Percentiles rank a stretch among this genome's conserved stretches.
Conservation (phyloP, 2,888 invertebrate genomes). For the Margaritifera margaritifera region DNA sequence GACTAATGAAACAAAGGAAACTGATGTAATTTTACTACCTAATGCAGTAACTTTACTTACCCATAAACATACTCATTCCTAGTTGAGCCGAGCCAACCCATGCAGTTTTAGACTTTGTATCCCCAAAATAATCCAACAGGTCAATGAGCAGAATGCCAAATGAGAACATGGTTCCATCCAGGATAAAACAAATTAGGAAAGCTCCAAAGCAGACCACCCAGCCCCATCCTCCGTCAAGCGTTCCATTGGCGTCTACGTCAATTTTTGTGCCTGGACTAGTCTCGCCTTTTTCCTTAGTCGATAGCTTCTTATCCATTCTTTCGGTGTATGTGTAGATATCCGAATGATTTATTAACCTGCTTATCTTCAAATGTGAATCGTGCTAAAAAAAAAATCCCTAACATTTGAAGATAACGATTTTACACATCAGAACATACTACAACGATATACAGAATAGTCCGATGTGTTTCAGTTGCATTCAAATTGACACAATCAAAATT, state of each 20-base stretch:
- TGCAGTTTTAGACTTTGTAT: slow-evolving; percentile 55
- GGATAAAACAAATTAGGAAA: slow-evolving; percentile 59
- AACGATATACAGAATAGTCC: no score
- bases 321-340: no score
- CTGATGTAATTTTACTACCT: not conserved
- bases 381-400: no score
- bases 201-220: slow-evolving; percentile 62
- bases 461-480: no score
- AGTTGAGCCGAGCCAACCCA: slow-evolving; percentile 59
- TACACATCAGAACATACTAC: no score
- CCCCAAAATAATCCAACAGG: slow-evolving; percentile 53
- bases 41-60: slow-evolving; percentile 34
- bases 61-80: slow-evolving; percentile 62
- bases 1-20: not conserved
- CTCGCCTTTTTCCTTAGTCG: not conserved
- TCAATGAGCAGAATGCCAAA: slow-evolving; percentile 59
- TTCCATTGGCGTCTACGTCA: slow-evolving; percentile 20
- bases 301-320: slow-evolving; percentile 8
- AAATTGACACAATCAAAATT: no score
- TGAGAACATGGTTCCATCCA: slow-evolving; percentile 64
- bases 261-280: slow-evolving; percentile 4
- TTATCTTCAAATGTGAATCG: no score
- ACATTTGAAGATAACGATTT: no score
- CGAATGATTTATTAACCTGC: no score
- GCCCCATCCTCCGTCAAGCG: slow-evolving; percentile 62